Base-by-base conservation (phyloP, 2,113 vertebrate genomes). In the Cnemophilus loriae region DNA sequence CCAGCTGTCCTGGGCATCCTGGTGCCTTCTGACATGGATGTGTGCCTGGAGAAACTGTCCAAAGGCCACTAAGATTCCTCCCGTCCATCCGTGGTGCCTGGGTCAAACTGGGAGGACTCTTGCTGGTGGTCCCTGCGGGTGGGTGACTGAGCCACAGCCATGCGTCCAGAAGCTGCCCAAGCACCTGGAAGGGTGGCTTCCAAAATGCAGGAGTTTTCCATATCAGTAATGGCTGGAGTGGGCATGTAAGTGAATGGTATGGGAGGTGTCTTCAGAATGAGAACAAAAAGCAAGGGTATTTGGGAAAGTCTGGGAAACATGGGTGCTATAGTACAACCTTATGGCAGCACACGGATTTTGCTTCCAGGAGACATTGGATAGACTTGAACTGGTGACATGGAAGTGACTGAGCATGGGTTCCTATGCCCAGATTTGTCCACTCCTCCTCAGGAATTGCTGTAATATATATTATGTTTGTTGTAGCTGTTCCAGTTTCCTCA, bases 71-170 rank as follows among this genome's bases (percentile, higher is more conserved):
- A 14, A 49, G 2, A 0, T 8, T 57, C 41, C 22, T 74, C 35
- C 30, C 23, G 39, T 28, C 19, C 21, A 65, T 7, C 20, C 0
- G 0, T 1, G 2, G 10, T 30, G 67, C 32, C 32, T 1, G 5
- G 35, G 24, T 67, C 1, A 4, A 6, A 22, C 59, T 70, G 32
- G 47, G 39, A 89, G 33, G 41, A 16, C 2, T 7, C 12, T 80
- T 67, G 41, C 44, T 81, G 41, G 30, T 59, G 50, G 32, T 85
- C 44, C 26, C 64, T 61, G 0, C 0, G 1, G 22, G 16, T 52
- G 53, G 26, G 27, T 69, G 57, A 26, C 32, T 1, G 8, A 53
- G n/a, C 59, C 9, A 19, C 0, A 1, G 49, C 50, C 11, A 0
- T 27, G 15, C 30, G 46, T 76, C 41, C 57, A n/a, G n/a, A n/a